Base-by-base conservation (phyloP, 2,797 vertebrate genomes). In the Hydrocynus forskahlii region DNA sequence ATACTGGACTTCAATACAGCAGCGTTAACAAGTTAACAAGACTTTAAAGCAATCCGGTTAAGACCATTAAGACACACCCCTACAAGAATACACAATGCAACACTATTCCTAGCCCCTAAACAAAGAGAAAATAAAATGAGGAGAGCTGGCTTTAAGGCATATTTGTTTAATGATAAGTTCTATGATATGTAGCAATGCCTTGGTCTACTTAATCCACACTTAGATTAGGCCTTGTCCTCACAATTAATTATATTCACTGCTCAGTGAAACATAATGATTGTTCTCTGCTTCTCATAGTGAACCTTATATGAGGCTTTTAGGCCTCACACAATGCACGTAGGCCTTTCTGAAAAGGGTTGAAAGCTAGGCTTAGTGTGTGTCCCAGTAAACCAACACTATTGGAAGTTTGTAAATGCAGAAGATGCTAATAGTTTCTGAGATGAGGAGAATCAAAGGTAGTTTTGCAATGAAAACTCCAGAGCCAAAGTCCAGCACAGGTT, bases 1-100 rank as follows among this genome's bases (percentile, higher is more conserved):
- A 64, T 38, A 64, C 62, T 64, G 62, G 29, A 64, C 16, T 17
- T 38, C 29, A 64, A 64, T 38, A 64, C 62, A 64, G 14, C 62
- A 35, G 29, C 17, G 16, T 16, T 13, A 35, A 14, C 14, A 19
- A 29, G 23, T 14, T 29, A 13, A 63, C 25, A 25, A 63, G 9
- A 23, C 0, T 23, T 60, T 1, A 25, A 23, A 21, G 12, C 10
- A 23, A 12, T 9, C 55, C 16, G 2, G 6, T 7, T 21, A 9
- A 23, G n/a, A 5, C 9, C n/a, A 9, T 10, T 2, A 7, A 10
- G 43, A 60, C n/a, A 23, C n/a, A 60, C 21, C 12, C 6, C n/a
- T 4, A 60, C 57, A 23, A 8, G 3, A 60, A 23, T 12, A 12
- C 8, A 60, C 5, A 23, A 60, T 12, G 12, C 21, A 60, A 12